A percentile compares a stretch with the other conserved stretches of the same genome.
Conservation (phyloP, 2,888 invertebrate species). For the Drosophila paracracens region DNA sequence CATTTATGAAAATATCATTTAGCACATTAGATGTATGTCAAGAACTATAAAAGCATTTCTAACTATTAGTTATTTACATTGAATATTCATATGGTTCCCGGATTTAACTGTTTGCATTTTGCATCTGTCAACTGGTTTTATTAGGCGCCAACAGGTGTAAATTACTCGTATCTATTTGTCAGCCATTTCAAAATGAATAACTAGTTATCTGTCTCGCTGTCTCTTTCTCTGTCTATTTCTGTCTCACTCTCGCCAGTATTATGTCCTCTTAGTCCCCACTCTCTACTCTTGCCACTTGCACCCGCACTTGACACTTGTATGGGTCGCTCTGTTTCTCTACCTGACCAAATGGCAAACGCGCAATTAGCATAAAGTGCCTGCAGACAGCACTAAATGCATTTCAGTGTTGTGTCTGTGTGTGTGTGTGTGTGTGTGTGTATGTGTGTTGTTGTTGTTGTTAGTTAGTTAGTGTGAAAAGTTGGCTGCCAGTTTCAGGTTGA, state of each 20-base stretch:
- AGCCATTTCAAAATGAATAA: slow-evolving; percentile 9
- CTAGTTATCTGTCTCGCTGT: slow-evolving; percentile 1
- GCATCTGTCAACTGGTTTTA: slow-evolving; percentile 46
- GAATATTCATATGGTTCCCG: slow-evolving; percentile 1
- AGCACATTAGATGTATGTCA: background rate
- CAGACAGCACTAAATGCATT: slow-evolving; percentile 37
- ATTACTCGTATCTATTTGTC: slow-evolving; percentile 5
- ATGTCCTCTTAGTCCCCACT: background rate
- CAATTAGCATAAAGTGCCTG: slow-evolving; percentile 76
- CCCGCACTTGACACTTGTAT: slow-evolving; percentile 55
- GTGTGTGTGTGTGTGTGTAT: slow-evolving; percentile 9
- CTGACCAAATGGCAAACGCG: slow-evolving; percentile 74
- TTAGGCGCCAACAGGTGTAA: slow-evolving; percentile 32
- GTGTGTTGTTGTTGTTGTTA: slow-evolving; percentile 23
- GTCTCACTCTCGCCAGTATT: background rate
- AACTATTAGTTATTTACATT: background rate
- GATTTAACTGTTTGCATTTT: slow-evolving; percentile 12
- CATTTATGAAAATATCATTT: background rate
- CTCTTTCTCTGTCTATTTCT: background rate
- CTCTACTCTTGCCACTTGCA: slow-evolving; percentile 16
- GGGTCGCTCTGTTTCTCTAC: slow-evolving; percentile 45
- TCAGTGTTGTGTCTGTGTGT: slow-evolving; percentile 13
- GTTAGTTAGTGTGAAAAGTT: slow-evolving; percentile 57
- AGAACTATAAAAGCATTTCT: too few relatives aligned
- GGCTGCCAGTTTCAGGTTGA: slow-evolving; percentile 57